A percentile compares a stretch with the other conserved stretches of the same genome.
These are phyloP conservation scores for Pterostichus niger DNA, from an alignment of 2,888 invertebrate species.

Conservation along the genomic window DNA sequence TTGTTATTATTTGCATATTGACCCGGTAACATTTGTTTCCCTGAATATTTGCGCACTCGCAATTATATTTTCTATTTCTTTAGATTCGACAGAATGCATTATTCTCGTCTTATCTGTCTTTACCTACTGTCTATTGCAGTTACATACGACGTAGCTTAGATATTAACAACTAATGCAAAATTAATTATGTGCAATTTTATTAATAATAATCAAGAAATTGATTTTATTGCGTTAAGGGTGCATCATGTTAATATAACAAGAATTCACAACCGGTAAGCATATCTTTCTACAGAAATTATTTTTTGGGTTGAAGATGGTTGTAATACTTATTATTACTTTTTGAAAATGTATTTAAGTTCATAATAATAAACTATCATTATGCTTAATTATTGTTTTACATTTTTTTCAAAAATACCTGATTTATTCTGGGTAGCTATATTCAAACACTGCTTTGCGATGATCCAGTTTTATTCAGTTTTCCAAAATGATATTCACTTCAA, in stretches of 20 bases:
- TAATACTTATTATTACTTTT: slow-evolving; percentile 45
- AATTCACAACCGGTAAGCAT: slow-evolving; percentile 47
- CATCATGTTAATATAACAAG: slow-evolving; percentile 31
- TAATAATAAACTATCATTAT: slow-evolving; percentile 60
- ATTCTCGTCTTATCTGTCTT: slow-evolving; percentile 25
- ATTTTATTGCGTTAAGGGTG: slow-evolving; percentile 45
- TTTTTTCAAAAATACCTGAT: not conserved
- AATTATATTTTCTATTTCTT: not conserved
- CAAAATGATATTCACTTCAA: too few species aligned
- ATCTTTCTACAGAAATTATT: slow-evolving; percentile 46
- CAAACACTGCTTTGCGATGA: too few species aligned
- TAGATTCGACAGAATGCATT: slow-evolving; percentile 33
- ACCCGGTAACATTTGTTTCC: slow-evolving; percentile 52
- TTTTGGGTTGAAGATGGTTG: slow-evolving; percentile 61
- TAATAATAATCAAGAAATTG: slow-evolving; percentile 27
- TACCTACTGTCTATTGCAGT: slow-evolving; percentile 6
- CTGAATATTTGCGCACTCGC: not conserved
- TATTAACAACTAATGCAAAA: slow-evolving; percentile 38
- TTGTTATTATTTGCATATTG: slow-evolving; percentile 36
- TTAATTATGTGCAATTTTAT: slow-evolving; percentile 58
- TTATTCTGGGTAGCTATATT: too few species aligned
- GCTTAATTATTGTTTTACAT: slow-evolving; percentile 51
- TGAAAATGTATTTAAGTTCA: slow-evolving; percentile 60
- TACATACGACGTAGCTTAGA: slow-evolving; percentile 43
- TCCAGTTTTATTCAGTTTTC: too few species aligned